Evolutionary conservation across 2,113 vertebrate species (phyloP), one percentile per base, ranked within the genome.

Genomic region (Mungos mungo): DNA sequence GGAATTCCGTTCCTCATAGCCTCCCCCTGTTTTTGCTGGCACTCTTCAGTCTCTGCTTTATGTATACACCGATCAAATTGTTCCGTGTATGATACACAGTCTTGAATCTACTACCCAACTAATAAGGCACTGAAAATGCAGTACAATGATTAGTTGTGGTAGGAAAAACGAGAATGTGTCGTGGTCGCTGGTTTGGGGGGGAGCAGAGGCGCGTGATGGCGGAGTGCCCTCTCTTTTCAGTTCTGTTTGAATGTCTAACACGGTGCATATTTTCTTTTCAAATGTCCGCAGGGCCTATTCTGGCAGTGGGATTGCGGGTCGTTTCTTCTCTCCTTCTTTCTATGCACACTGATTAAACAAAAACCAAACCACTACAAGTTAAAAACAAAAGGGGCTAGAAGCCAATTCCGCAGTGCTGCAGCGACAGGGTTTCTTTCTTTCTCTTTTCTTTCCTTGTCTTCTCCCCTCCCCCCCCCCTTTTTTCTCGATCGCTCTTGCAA

Each of bases 321-420:
- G 19, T 65, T 66, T 50, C 90, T 86, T 27, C 16, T 77, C 93
- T 81, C 41, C 72, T 29, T 71, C 93, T 95, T 97, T 92, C 82
- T 82, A 66, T 19, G 72, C 38, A 15, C 86, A 19, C 85, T 94
- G 79, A 84, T 74, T 90, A 90, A 97, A 96, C 79, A 95, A 96
- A 92, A 92, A 52, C 13, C 38, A 84, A 90, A 76, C 89, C 57
- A 35, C 86, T 4, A 4, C 52, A 38, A 33, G 52, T 69, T 93
- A 88, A 95, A 95, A 88, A 71, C 91, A 96, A 88, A 90, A 47
- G 0, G 1, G 15, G 16, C 16, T 63, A 4, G 38, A 88, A 94
- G 54, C 52, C 65, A 63, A 35, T 81, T n/a, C 69, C 41, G 7
- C 66, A n/a, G 21, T 3, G 10, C 14, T 69, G 27, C 31, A 16